Evolutionary conservation across 2,797 vertebrate species (phyloP).

Genomic region (Ctenochaetus hawaiiensis): DNA sequence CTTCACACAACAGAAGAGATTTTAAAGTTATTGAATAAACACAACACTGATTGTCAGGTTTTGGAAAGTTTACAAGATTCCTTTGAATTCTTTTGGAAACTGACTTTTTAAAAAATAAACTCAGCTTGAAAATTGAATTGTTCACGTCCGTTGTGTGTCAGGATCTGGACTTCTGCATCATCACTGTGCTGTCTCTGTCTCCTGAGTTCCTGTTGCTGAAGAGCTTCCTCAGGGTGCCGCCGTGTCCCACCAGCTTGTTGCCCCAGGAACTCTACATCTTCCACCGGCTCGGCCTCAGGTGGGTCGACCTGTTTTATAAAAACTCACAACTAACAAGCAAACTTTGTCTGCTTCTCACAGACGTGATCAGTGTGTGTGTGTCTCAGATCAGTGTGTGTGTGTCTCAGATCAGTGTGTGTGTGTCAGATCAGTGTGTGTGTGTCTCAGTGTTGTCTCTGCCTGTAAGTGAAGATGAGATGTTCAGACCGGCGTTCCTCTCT

Average conservation of each 20-base stretch:
- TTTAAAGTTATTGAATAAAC: neutral
- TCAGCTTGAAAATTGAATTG: neutral
- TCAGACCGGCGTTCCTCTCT: neutral
- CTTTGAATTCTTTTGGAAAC: neutral
- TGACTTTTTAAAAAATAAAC: neutral
- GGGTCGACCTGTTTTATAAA: neutral
- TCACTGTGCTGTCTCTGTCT: conserved; percentile 83
- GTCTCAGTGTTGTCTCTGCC: too few relatives aligned
- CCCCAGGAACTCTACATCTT: conserved; percentile 89
- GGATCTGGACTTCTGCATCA: conserved; percentile 90
- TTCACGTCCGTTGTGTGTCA: conserved; percentile 63
- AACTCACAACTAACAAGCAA: too few relatives aligned
- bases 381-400: too few relatives aligned
- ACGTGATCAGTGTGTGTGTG: too few relatives aligned
- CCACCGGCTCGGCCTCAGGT: conserved; percentile 88
- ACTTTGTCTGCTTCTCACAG: too few relatives aligned
- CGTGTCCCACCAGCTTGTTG: conserved; percentile 68
- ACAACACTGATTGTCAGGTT: neutral
- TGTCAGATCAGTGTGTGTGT: too few relatives aligned
- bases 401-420: too few relatives aligned
- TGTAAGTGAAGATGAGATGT: neutral
- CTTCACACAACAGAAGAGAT: neutral
- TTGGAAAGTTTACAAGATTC: neutral
- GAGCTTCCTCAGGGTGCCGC: conserved; percentile 85
- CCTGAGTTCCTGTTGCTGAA: conserved; percentile 88